These are phyloP conservation scores for Merops nubicus DNA, from an alignment of 2,113 vertebrate species.

Conservation along the genomic window DNA sequence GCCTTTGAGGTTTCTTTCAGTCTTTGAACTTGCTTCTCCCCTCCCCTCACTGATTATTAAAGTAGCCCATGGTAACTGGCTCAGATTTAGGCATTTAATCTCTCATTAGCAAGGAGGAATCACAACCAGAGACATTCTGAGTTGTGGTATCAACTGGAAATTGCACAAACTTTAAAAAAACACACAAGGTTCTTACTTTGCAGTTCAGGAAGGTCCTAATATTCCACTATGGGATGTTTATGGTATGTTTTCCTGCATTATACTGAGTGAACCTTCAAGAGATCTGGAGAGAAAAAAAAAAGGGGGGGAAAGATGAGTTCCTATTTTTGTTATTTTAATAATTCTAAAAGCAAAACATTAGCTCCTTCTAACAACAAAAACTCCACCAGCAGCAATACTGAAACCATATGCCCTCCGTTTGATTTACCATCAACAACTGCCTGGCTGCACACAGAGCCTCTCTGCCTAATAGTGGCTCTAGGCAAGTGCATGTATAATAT, in stretches of 20 bases:
- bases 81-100: background rate
- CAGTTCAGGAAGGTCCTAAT: background rate
- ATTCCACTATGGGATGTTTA: background rate
- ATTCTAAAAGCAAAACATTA: conserved; percentile 17
- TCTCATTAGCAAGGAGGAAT: background rate
- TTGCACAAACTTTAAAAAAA: background rate
- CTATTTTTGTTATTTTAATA: conserved; percentile 39
- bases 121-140: background rate
- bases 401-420: conserved; percentile 66
- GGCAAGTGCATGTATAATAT: conserved; percentile 50
- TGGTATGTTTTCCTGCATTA: background rate
- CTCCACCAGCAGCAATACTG: conserved; percentile 27
- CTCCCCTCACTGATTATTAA: background rate
- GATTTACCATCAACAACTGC: conserved; percentile 63
- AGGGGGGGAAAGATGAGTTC: background rate
- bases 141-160: background rate
- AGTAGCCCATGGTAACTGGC: background rate
- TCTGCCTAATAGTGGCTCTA: conserved; percentile 69
- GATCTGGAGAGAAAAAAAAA: background rate
- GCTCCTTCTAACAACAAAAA: conserved; percentile 52
- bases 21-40: background rate
- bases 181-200: background rate
- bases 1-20: background rate
- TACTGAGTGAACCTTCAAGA: background rate
- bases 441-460: conserved; percentile 56